Conservation (phyloP, 1,140 invertebrate genomes). For the Homalodisca vitripennis region DNA sequence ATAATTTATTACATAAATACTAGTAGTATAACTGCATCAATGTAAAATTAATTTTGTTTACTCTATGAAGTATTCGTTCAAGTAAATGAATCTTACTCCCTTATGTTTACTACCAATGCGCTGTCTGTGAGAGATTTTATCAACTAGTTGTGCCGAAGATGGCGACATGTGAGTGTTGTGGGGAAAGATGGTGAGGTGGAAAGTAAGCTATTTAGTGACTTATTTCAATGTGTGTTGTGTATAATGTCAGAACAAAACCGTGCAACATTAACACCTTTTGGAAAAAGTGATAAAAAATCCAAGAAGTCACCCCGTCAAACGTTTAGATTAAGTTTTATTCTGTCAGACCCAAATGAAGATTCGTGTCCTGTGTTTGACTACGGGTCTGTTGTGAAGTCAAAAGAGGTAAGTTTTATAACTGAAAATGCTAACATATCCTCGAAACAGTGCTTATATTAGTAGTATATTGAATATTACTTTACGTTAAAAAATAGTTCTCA, state of each 20-base stretch:
- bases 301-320: conserved; percentile 52
- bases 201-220: conserved; percentile 17
- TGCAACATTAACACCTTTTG: conserved; percentile 50
- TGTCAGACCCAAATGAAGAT: conserved; percentile 62
- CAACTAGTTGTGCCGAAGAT: conserved; percentile 30
- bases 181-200: conserved; percentile 30
- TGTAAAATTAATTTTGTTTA: background rate
- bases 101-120: conserved; percentile 35
- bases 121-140: conserved; percentile 13
- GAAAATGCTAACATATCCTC: too few species aligned
- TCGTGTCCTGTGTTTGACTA: conserved; percentile 66
- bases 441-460: too few species aligned
- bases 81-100: too few species aligned
- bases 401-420: conserved; percentile 54
- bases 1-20: background rate
- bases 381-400: conserved; percentile 58
- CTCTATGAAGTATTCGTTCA: too few species aligned
- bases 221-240: conserved; percentile 28
- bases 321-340: conserved; percentile 57
- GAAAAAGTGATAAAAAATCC: conserved; percentile 50
- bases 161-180: conserved; percentile 34
- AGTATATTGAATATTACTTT: background rate
- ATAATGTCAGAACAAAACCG: conserved; percentile 57
- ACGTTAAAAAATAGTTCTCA: background rate
- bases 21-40: too few species aligned